Conservation (phyloP, 2,113 vertebrate species). For the Clarias magur region DNA sequence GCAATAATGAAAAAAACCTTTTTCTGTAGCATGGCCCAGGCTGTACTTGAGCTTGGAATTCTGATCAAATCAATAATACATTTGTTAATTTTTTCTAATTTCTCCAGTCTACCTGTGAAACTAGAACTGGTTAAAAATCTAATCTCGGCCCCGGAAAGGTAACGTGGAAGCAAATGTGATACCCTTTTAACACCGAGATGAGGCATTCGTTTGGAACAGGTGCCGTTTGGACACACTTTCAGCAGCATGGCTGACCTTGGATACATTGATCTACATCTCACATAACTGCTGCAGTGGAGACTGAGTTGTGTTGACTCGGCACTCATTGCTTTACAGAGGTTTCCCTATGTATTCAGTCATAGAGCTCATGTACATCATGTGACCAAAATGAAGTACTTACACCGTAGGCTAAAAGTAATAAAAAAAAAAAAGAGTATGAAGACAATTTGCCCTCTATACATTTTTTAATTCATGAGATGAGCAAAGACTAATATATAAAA, state of each 20-base stretch:
- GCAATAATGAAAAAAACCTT: neutral
- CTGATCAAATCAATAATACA: neutral
- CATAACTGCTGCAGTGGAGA: slow-evolving; percentile 34
- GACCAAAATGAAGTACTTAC: neutral
- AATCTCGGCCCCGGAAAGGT: neutral
- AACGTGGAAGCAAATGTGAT: slow-evolving; percentile 15
- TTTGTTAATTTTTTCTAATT: neutral
- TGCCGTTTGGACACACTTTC: neutral
- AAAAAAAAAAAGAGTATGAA: neutral
- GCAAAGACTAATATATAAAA: neutral
- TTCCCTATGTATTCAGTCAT: neutral
- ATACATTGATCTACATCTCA: slow-evolving; percentile 30
- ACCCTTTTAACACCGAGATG: neutral
- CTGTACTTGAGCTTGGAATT: neutral
- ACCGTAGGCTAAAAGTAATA: neutral
- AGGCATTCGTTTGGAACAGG: neutral
- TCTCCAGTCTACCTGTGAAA: neutral
- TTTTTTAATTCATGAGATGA: neutral
- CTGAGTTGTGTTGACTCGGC: slow-evolving; percentile 22
- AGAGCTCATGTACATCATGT: neutral
- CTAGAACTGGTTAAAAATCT: neutral
- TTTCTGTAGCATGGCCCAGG: neutral
- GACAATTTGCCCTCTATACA: neutral
- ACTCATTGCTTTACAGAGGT: neutral
- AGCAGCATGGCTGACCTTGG: slow-evolving; percentile 32